These are phyloP conservation scores for Microchrysa polita DNA, from an alignment of 2,888 invertebrate species.

Conservation along the genomic window DNA sequence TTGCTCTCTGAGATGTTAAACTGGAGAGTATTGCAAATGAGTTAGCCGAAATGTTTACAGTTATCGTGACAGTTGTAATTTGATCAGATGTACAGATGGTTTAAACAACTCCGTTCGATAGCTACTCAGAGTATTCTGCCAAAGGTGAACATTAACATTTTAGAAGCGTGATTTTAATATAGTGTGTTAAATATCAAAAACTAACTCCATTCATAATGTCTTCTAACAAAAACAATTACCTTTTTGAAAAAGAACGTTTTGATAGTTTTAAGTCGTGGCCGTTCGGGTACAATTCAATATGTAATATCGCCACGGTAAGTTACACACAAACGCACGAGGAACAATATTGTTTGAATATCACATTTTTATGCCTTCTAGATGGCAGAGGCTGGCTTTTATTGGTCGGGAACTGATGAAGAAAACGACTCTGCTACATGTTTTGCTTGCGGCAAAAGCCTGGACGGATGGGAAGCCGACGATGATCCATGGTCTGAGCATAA, in stretches of 20 bases:
- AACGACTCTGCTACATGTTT: constrained; percentile 85
- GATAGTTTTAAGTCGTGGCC: constrained; percentile 80
- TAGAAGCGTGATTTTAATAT: no score
- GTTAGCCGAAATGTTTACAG: no score
- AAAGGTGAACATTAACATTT: no score
- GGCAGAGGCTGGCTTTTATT: constrained; percentile 87
- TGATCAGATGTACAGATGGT: no score
- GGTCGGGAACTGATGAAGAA: constrained; percentile 72
- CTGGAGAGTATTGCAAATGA: no score
- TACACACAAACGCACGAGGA: background rate
- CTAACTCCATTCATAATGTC: no score
- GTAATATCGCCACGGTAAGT: constrained; percentile 69
- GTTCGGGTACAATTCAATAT: constrained; percentile 69
- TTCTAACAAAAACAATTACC: background rate
- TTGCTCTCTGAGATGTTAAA: no score
- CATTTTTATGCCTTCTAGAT: constrained; percentile 67
- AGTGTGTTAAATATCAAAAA: no score
- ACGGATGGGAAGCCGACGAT: constrained; percentile 87
- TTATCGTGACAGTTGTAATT: no score
- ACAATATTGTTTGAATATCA: background rate
- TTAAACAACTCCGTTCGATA: no score
- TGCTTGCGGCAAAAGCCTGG: constrained; percentile 81
- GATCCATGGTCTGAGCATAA: constrained; percentile 84
- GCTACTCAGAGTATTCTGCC: no score
- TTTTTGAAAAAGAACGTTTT: constrained; percentile 67